A percentile compares a stretch with the other conserved stretches of the same genome.
Evolutionary conservation across 2,113 vertebrate species (phyloP).

Genomic region (Lates calcarifer): DNA sequence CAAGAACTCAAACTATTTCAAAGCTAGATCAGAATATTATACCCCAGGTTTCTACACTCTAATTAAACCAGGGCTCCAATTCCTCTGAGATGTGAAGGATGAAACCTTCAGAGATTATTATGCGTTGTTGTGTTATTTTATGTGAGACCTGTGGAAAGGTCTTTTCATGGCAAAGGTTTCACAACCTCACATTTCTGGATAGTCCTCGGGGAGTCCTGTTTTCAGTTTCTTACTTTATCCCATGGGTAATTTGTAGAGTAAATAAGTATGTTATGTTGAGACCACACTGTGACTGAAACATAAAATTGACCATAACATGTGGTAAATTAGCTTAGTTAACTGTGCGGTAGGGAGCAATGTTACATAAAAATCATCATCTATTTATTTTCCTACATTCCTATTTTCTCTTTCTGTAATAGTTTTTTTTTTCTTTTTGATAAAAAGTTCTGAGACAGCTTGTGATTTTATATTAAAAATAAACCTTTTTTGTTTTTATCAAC

Average conservation of each 20-base stretch:
- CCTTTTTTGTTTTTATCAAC: not conserved
- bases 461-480: not conserved
- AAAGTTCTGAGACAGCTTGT: too few relatives aligned
- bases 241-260: constrained; percentile 39
- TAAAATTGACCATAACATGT: constrained; percentile 45
- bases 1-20: not conserved
- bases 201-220: constrained; percentile 29
- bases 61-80: not conserved
- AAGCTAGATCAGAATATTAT: not conserved
- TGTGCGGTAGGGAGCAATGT: not conserved
- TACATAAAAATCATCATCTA: not conserved
- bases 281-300: constrained; percentile 6
- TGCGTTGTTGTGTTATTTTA: constrained; percentile 22
- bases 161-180: constrained; percentile 40
- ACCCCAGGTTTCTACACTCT: not conserved
- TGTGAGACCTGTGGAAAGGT: constrained; percentile 22
- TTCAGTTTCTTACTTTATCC: constrained; percentile 44
- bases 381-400: not conserved
- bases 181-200: constrained; percentile 25
- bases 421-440: not conserved
- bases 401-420: not conserved
- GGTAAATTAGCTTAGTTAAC: constrained; percentile 33
- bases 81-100: not conserved
- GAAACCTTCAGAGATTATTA: not conserved
- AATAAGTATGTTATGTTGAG: constrained; percentile 38